Evolutionary conservation across 2,888 invertebrate species (phyloP).

Genomic region (Mylabris sibirica): DNA sequence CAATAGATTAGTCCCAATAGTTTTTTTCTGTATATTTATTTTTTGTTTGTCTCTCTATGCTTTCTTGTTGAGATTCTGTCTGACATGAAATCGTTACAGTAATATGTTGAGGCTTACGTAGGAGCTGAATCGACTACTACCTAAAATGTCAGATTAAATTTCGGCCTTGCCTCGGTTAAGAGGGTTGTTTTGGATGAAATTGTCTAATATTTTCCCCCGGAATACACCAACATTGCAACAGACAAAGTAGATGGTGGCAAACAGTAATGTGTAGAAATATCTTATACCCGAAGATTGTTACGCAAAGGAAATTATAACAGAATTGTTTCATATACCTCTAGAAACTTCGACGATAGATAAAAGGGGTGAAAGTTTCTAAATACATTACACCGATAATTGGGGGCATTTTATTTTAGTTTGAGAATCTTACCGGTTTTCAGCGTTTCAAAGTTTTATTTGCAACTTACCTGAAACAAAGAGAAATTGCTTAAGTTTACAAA

Average conservation of each 20-base stretch:
- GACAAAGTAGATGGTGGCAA: slow-evolving; percentile 1
- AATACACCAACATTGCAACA: slow-evolving; percentile 27
- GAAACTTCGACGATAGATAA: neutral
- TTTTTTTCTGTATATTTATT: neutral
- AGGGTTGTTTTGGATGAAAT: slow-evolving; percentile 36
- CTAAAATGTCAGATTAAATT: slow-evolving; percentile 35
- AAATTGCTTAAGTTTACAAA: neutral
- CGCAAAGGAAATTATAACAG: slow-evolving; percentile 28
- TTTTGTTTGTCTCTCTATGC: neutral
- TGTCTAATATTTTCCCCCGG: slow-evolving; percentile 32
- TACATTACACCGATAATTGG: neutral
- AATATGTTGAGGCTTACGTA: slow-evolving; percentile 21
- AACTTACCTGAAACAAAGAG: slow-evolving; percentile 10
- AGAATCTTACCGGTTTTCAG: neutral
- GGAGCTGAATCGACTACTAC: slow-evolving; percentile 22
- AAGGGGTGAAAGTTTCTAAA: neutral
- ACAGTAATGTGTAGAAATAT: neutral
- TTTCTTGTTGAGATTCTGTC: slow-evolving; percentile 18
- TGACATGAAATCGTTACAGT: slow-evolving; percentile 21
- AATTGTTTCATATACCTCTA: slow-evolving; percentile 19
- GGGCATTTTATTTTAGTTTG: neutral
- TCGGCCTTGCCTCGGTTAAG: slow-evolving; percentile 30
- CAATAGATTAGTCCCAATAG: neutral
- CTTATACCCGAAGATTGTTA: slow-evolving; percentile 23
- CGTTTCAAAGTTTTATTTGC: neutral